Evolutionary conservation across 2,888 invertebrate species (phyloP), one percentile per base, ranked within the genome.

Genomic region (Escarpia spicata): DNA sequence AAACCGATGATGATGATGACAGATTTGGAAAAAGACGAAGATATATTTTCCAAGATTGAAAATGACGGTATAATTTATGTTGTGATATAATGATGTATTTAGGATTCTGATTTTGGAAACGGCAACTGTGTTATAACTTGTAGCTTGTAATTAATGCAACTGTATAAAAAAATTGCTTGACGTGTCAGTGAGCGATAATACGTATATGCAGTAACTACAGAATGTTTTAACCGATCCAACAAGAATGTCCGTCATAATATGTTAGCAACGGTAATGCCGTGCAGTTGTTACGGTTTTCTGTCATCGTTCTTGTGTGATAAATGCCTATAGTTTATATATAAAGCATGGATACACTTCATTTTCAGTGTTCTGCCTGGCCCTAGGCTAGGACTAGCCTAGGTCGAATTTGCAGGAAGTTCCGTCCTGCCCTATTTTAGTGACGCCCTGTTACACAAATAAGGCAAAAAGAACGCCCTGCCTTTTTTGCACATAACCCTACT

Each of bases 151-250:
- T 44, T n/a, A 90, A 43, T 12, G 43, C 15, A 92, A 60, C 58
- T 91, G 91, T 91, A 91, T 58, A 43, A 52, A 60, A 91, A 91
- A 45, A 91, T 12, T 91, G n/a, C 43, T 92, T 45, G 37, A 91
- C 58, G 60, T 91, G 31, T 75, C 91, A 91, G 92, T 91, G 91
- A 91, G 89, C 43, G 92, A 92, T 91, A 58, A 91, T 92, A 92
- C 91, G n/a, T 92, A n/a, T 43, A 75, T 15, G 3, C 90, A 26
- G 15, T 44, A 52, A 91, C 45, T 45, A 45, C 44, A 91, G n/a
- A 45, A 91, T 91, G 12, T 45, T 45, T 45, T 37, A n/a, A 45
- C 91, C 37, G 91, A 31, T 91, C 8, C 37, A 91, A 19, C 37
- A 19, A 19, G 90, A 52, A 52, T 52, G 52, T 52, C 0, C 26